These are phyloP conservation scores for Accipiter virgatus DNA, from an alignment of 2,113 vertebrate genomes.

Conservation along the genomic window DNA sequence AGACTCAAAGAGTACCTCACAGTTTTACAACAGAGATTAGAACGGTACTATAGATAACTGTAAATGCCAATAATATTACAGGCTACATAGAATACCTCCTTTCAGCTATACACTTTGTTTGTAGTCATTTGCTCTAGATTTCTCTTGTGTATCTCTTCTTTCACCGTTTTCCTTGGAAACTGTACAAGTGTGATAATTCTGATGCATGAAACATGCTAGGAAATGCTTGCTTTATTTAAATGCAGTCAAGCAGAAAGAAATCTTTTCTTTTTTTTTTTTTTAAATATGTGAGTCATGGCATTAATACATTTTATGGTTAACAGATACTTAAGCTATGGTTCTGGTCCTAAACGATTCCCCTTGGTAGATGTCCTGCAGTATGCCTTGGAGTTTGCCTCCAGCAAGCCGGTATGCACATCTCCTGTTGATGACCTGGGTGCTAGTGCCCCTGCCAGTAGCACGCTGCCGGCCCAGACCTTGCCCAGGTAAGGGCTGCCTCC, in stretches of 20 bases:
- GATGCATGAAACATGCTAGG: neutral
- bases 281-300: neutral
- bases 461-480: constrained; percentile 75
- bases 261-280: no score
- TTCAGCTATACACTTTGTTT: neutral
- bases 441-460: constrained; percentile 80
- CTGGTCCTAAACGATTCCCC: constrained; percentile 97
- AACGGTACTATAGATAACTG: constrained; percentile 81
- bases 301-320: constrained; percentile 63
- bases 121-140: neutral
- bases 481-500: constrained; percentile 74
- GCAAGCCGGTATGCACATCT: constrained; percentile 94
- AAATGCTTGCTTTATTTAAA: neutral
- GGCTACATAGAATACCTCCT: neutral
- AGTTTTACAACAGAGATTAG: constrained; percentile 93
- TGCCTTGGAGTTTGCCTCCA: constrained; percentile 96
- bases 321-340: constrained; percentile 97
- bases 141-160: neutral
- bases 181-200: neutral
- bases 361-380: constrained; percentile 98
- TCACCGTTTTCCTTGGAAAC: neutral
- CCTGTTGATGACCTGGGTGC: constrained; percentile 91
- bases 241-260: neutral
- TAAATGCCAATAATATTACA: neutral
- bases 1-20: constrained; percentile 95